A percentile compares a stretch with the other conserved stretches of the same genome.
Conservation (phyloP, 2,113 vertebrate genomes). For the Hippoglossus stenolepis region DNA sequence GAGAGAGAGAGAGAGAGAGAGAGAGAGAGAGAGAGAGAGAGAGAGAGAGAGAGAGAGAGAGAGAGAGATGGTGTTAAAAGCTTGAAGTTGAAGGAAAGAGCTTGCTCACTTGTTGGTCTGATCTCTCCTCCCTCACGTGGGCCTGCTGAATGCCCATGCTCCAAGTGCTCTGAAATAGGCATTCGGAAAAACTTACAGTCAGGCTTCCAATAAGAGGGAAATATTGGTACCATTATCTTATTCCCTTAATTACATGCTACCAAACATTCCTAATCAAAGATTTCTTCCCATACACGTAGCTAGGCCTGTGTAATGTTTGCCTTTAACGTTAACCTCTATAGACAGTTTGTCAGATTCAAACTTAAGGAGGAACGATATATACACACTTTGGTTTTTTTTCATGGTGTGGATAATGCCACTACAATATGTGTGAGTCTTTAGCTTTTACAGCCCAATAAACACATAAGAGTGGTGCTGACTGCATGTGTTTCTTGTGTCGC, state of each 20-base stretch:
- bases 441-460: constrained; percentile 5
- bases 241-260: constrained; percentile 29
- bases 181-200: constrained; percentile 40
- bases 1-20: too few relatives aligned
- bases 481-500: constrained; percentile 12
- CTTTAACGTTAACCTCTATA: not conserved
- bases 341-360: not conserved
- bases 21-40: too few relatives aligned
- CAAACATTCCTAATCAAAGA: constrained; percentile 21
- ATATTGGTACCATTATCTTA: constrained; percentile 2
- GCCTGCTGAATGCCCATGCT: constrained; percentile 40
- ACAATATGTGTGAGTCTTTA: not conserved
- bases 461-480: constrained; percentile 3
- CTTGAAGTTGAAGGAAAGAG: constrained; percentile 7
- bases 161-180: constrained; percentile 38
- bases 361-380: not conserved
- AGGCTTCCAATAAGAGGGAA: constrained; percentile 2
- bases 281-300: constrained; percentile 5
- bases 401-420: not conserved
- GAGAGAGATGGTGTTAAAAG: constrained; percentile 26
- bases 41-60: too few relatives aligned
- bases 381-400: not conserved
- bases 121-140: constrained; percentile 28
- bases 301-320: not conserved
- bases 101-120: constrained; percentile 34